Evolutionary conservation across 35 echinoderm and acorn worm genomes (phyloP).

Genomic region (Chiridota heheva): DNA sequence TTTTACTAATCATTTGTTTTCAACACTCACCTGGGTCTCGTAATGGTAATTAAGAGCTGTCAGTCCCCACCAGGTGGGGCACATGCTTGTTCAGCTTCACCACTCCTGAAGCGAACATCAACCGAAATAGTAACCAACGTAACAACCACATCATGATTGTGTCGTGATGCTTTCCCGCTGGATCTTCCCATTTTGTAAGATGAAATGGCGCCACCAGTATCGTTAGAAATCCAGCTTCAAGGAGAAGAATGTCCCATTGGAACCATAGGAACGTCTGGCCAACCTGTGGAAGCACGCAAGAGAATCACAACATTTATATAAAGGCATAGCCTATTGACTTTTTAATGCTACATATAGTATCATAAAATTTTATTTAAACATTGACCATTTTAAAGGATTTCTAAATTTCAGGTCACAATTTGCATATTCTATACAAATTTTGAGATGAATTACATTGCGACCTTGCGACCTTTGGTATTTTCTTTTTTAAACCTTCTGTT

Average conservation of each 20-base stretch:
- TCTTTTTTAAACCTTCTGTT: too few species aligned
- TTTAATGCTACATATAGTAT: too few species aligned
- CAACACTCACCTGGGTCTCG: conserved; percentile 92
- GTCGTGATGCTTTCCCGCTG: conserved; percentile 58
- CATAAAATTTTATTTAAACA: not conserved
- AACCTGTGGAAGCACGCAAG: conserved; percentile 46
- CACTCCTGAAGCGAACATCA: conserved; percentile 96
- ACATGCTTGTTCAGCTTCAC: conserved; percentile 87
- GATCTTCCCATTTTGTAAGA: conserved; percentile 57
- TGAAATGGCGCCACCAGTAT: conserved; percentile 85
- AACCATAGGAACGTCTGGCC: conserved; percentile 99
- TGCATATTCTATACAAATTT: too few species aligned
- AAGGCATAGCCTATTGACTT: not conserved
- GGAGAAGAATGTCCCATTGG: conserved; percentile 95
- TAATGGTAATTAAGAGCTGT: conserved; percentile 95
- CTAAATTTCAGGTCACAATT: too few species aligned
- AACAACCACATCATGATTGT: conserved; percentile 86
- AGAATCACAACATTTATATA: not conserved
- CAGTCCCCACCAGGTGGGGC: conserved; percentile 97
- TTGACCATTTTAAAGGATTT: too few species aligned
- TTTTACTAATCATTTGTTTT: too few species aligned
- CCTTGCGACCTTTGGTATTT: too few species aligned
- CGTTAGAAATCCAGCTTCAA: conserved; percentile 92
- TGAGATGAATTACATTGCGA: too few species aligned
- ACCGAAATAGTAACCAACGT: conserved; percentile 82